phyloP scores from a whole-genome alignment of 1,140 invertebrate genomes.

The Leptopilina clavipes region DNA sequence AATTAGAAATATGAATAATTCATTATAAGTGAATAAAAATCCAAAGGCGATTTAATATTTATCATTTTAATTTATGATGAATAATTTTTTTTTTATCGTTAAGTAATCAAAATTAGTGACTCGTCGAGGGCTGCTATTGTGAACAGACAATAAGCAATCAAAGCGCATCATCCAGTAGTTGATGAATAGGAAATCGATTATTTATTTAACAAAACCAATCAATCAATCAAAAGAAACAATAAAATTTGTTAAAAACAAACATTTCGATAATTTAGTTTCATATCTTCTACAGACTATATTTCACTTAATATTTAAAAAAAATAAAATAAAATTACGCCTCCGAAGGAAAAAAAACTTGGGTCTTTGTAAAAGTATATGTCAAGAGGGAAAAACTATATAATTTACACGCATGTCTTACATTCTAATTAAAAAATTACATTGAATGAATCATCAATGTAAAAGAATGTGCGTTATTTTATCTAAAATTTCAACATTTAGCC shows the following conservation, averaged over 20 bases:
- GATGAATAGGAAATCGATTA: conserved; percentile 43
- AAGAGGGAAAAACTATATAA: not conserved
- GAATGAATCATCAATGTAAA: conserved; percentile 43
- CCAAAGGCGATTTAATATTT: not conserved
- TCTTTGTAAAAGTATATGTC: not conserved
- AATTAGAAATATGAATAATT: not conserved
- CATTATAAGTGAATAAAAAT: not conserved
- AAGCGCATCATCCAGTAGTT: conserved; percentile 58
- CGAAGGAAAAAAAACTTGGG: not conserved
- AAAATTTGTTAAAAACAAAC: not conserved
- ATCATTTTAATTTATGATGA: not conserved
- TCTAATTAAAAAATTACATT: conserved; percentile 25
- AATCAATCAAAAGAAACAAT: not conserved
- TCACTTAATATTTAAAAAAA: no score
- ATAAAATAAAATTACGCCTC: not conserved
- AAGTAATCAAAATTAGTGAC: conserved; percentile 59
- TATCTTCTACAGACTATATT: not conserved
- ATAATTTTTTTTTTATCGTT: conserved; percentile 30
- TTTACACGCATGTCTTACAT: not conserved
- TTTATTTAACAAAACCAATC: conserved; percentile 5
- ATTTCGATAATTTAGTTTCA: not conserved
- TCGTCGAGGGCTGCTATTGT: conserved; percentile 72
- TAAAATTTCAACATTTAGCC: conserved; percentile 57
- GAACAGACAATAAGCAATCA: conserved; percentile 75
- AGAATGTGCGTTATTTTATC: conserved; percentile 39